Base-by-base conservation (phyloP, 2,797 vertebrate genomes). In the Pseudomugil gertrudae region DNA sequence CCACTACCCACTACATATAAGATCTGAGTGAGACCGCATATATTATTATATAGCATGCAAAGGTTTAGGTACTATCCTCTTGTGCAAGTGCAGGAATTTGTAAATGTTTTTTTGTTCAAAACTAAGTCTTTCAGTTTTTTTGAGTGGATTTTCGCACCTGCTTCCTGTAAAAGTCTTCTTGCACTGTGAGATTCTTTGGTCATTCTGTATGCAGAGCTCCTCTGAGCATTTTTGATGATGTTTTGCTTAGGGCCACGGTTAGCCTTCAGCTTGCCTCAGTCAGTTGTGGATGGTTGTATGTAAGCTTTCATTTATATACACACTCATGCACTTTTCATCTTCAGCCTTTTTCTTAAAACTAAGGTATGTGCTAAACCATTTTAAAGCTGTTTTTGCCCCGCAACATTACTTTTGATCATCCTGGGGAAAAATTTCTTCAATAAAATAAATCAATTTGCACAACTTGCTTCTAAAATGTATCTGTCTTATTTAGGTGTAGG, bases 21-120 rank as follows among this genome's bases (percentile, higher is more conserved):
- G 30, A 52, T 84, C 63, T 66, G 72, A 74, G 57, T 63, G 32
- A 57, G 64, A 63, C 48, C 23, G 63, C 54, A 33, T 53, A 57
- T 58, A 63, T 77, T 50, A 21, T 27, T 11, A 38, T 23, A 29
- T 47, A 24, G 24, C 50, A 51, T 51, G 23, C 50, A 27, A 27
- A 35, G 9, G 11, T 23, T 56, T 47, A 3, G 8, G 21, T 7
- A 17, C 9, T 36, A 29, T 43, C 23, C 17, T 45, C 24, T 27
- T 27, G 15, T 29, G 10, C 29, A 29, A 13, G 9, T 5, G 7
- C 13, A 26, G 9, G 15, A 19, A 17, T 38, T 26, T 36, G 3
- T 9, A 5, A 51, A 27, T 48, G 6, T 7, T 23, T 51, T n/a
- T 47, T 21, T 6, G 50, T 15, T 11, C 19, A 24, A 26, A 43